Evolutionary conservation across 2,113 vertebrate species (phyloP), one percentile per base, ranked within the genome.

Genomic region (Apodemus speciosus): DNA sequence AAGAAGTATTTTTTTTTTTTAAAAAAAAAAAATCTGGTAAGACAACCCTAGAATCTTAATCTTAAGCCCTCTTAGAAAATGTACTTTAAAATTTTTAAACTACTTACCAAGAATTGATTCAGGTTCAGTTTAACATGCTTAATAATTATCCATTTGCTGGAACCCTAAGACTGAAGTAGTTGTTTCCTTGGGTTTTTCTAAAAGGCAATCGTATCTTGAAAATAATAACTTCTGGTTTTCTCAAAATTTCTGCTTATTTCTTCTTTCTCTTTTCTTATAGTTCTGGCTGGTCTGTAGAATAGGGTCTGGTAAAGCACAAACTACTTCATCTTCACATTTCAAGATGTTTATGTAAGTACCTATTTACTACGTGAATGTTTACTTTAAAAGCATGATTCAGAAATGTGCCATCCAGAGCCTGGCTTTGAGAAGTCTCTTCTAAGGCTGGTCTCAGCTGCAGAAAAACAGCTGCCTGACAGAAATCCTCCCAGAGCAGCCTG

Each of bases 131-230:
- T 32, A 46, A 10, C 9, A 21, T 72, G 66, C 49, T 88, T 92
- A 64, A 72, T 53, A 76, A 88, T 77, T 86, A n/a, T 23, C 2
- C 18, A 43, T 32, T 84, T 85, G 93, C 16, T 62, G 62, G n/a
- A 79, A 69, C 73, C 83, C 43, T 92, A 68, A 87, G 62, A 73
- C 8, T 69, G 81, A 23, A 73, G 85, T 71, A 93, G 35, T 85
- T 88, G 62, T 30, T 6, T 68, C 9, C 23, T 77, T 86, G 4
- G 14, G n/a, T 72, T 91, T 96, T 72, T 23, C 56, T 83, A 14
- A 85, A 94, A 72, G n/a, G 43, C 18, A 51, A 62, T 68, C 38
- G 40, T 49, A 91, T 62, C 60, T 93, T 94, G 25, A 87, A 72
- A 85, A 40, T 83, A 66, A 76, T 88, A 43, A 56, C 32, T 56